Evolutionary conservation across 2,797 vertebrate genomes (phyloP).

Genomic region (Telmatherina bonti): DNA sequence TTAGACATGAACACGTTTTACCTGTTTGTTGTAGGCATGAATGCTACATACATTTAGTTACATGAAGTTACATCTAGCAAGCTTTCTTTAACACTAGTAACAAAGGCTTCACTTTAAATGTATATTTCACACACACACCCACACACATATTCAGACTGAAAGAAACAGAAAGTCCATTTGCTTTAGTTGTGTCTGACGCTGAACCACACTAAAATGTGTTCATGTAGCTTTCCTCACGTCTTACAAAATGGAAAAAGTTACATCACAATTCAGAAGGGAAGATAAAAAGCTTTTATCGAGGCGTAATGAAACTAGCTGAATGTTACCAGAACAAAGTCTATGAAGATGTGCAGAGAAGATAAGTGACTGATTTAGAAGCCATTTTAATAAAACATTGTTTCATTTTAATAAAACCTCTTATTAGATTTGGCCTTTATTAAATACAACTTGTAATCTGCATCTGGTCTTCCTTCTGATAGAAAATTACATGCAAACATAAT

Average conservation of each 20-base stretch:
- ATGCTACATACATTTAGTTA: too few relatives aligned
- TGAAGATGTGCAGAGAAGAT: background rate
- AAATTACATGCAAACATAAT: background rate
- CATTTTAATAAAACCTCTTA: background rate
- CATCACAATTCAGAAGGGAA: background rate
- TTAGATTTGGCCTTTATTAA: conserved; percentile 5
- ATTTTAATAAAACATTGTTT: background rate
- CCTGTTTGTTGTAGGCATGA: too few relatives aligned
- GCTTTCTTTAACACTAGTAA: too few relatives aligned
- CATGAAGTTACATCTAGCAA: too few relatives aligned
- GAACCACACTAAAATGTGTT: background rate
- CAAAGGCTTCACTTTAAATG: too few relatives aligned
- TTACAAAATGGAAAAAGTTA: background rate
- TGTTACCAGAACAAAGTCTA: background rate
- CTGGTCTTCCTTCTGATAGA: background rate
- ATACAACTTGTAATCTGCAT: background rate
- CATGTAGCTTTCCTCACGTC: background rate
- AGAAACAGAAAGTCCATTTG: background rate
- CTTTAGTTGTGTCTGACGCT: background rate
- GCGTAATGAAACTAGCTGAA: background rate
- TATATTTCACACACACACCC: background rate
- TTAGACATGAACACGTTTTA: too few relatives aligned
- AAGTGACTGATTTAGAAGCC: background rate
- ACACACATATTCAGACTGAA: background rate
- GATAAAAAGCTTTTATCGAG: background rate